phyloP scores from a whole-genome alignment of 64 coral and sea anemone species.

The Catalaphyllia jardinei region DNA sequence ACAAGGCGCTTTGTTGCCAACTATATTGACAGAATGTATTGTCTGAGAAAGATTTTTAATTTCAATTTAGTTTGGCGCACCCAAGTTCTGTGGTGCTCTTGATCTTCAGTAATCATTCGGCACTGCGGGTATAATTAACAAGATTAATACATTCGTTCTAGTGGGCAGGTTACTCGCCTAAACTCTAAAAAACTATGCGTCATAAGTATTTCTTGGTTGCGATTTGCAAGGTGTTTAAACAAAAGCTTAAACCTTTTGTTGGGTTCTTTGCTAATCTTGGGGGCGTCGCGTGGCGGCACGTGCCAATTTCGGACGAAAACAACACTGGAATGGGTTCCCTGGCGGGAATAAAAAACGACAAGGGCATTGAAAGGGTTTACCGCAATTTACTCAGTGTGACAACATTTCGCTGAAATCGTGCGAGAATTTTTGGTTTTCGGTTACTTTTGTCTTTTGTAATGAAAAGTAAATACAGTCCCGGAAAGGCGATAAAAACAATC shows the following conservation, averaged over 20 bases:
- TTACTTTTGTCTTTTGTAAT: slow-evolving; percentile 50
- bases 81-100: neutral
- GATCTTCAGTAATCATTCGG: slow-evolving; percentile 18
- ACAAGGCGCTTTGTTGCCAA: slow-evolving; percentile 26
- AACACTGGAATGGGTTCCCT: slow-evolving; percentile 41
- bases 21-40: slow-evolving; percentile 29
- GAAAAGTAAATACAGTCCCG: slow-evolving; percentile 28
- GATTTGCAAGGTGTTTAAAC: slow-evolving; percentile 52
- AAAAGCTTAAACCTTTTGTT: slow-evolving; percentile 28
- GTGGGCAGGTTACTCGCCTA: neutral
- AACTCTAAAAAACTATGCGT: slow-evolving; percentile 27
- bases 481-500: slow-evolving; percentile 47
- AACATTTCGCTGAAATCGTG: slow-evolving; percentile 15
- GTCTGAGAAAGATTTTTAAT: slow-evolving; percentile 39
- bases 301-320: slow-evolving; percentile 22
- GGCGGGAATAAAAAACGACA: slow-evolving; percentile 15
- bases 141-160: slow-evolving; percentile 29
- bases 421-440: slow-evolving; percentile 4
- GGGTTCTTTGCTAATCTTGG: neutral
- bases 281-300: slow-evolving; percentile 46
- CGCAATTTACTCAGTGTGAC: slow-evolving; percentile 27
- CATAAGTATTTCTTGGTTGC: neutral
- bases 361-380: slow-evolving; percentile 27
- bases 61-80: neutral
- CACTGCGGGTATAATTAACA: slow-evolving; percentile 21